Percentiles rank a stretch among this genome's conserved stretches.
phyloP scores from a whole-genome alignment of 2,113 vertebrate genomes.

The Menidia beryllina region DNA sequence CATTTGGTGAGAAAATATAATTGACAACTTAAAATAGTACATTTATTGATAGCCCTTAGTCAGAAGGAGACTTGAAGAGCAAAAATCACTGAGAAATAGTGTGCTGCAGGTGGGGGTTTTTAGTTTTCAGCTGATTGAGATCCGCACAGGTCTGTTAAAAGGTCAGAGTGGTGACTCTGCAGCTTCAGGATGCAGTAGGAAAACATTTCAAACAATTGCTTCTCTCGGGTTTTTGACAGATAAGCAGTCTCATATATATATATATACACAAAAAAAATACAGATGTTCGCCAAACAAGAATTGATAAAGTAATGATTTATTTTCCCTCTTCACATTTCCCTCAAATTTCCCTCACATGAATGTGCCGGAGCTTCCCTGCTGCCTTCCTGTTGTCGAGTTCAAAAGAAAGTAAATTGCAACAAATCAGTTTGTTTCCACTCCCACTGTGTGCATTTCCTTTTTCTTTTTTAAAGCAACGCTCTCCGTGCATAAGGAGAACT shows the following conservation, averaged over 20 bases:
- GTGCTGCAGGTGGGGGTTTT: slow-evolving; percentile 22
- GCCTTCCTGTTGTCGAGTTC: background rate
- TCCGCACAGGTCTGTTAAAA: background rate
- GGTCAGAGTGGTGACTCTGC: background rate
- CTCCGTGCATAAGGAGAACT: slow-evolving; percentile 38
- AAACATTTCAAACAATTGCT: background rate
- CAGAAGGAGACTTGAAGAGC: slow-evolving; percentile 45
- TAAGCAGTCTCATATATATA: background rate
- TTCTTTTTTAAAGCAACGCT: background rate
- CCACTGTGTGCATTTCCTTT: background rate
- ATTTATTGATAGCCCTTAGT: slow-evolving; percentile 80
- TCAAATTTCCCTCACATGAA: background rate
- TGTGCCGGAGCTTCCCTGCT: background rate
- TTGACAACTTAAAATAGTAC: slow-evolving; percentile 77
- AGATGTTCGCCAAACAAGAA: too few species aligned
- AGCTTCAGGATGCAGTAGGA: background rate
- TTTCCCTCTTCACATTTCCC: background rate
- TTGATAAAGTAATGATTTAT: background rate
- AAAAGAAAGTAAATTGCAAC: background rate
- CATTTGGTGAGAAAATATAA: slow-evolving; percentile 2
- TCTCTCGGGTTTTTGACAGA: background rate
- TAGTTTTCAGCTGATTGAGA: slow-evolving; percentile 13
- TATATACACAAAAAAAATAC: too few species aligned
- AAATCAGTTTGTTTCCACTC: background rate
- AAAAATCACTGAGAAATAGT: slow-evolving; percentile 26